Base-by-base conservation (phyloP, 1,140 invertebrate species). In the Zaprionus capensis region DNA sequence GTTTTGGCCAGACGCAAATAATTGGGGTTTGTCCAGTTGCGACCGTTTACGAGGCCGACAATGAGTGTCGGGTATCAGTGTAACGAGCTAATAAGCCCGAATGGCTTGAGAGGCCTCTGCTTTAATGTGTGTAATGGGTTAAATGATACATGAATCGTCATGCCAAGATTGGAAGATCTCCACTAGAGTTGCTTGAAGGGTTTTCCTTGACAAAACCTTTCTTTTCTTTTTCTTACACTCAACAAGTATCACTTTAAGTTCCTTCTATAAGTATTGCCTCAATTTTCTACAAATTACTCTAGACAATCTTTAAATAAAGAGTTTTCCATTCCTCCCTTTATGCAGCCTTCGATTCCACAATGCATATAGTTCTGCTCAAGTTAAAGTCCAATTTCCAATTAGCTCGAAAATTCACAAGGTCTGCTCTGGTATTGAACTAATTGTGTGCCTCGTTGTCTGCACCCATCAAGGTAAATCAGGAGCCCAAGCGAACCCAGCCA, bases 21-120 rank as follows among this genome's bases (percentile, higher is more conserved):
- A 66, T 71, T 61, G 62, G 62, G 73, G 68, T 34, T 58, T 71
- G 59, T 70, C 72, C 31, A 71, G 41, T 75, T 57, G 31, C 49
- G 66, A 20, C 22, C 55, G 57, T 69, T 74, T 67, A 61, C 44
- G 46, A 63, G 53, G 5, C 28, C 34, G 31, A 72, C 56, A 59
- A 55, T 53, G 71, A 15, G 41, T 56, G 15, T 24, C 38, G 26
- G 49, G 20, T 55, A 57, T 57, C 38, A 57, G 61, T 34, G 22
- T 61, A 73, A 73, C 64, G 56, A 68, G 64, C 65, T 61, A 73
- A 68, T 73, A 68, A 73, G 71, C 57, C 65, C 64, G 34, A 55
- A 68, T 0, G 2, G 17, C 36, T 9, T 59, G 14, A 34, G 24
- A 22, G 15, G 15, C 5, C 44, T 51, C 28, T 51, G 26, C 36